Conservation (phyloP, 2,113 vertebrate species). For the Ceyx melanurus region DNA sequence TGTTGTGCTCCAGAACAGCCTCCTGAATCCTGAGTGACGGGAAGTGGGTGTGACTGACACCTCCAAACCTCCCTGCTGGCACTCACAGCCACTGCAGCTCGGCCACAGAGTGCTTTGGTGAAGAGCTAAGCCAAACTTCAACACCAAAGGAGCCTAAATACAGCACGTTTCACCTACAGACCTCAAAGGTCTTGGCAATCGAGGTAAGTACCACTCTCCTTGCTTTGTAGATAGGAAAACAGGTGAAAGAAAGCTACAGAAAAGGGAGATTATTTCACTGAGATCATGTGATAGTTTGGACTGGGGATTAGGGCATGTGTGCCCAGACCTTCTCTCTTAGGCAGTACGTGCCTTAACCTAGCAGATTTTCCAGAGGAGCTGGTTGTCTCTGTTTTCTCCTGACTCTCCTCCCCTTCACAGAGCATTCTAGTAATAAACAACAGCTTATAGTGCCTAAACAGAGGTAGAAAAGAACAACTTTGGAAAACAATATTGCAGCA, state of each 20-base stretch:
- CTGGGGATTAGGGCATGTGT: not conserved
- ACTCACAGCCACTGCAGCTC: not conserved
- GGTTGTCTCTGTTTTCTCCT: not conserved
- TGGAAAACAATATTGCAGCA: not conserved
- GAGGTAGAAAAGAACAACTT: not conserved
- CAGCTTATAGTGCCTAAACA: not conserved
- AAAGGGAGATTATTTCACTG: not conserved
- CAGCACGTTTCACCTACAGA: not conserved
- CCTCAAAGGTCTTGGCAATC: not conserved
- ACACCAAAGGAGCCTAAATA: not conserved
- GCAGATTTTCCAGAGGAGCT: not conserved
- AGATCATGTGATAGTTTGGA: not conserved
- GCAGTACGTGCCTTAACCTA: not conserved
- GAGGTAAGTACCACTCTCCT: constrained; percentile 4
- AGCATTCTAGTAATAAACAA: not conserved
- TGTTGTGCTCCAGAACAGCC: not conserved
- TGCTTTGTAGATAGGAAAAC: not conserved
- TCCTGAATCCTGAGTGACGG: not conserved
- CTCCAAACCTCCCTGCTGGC: not conserved
- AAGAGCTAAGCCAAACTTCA: not conserved
- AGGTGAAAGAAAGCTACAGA: not conserved
- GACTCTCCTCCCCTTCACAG: not conserved
- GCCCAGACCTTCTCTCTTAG: not conserved
- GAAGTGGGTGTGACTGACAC: not conserved
- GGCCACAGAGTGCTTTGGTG: not conserved